Percentiles rank a stretch among this genome's conserved stretches.
These are phyloP conservation scores for Limulus polyphemus DNA, from an alignment of 2,888 invertebrate species.

Conservation along the genomic window DNA sequence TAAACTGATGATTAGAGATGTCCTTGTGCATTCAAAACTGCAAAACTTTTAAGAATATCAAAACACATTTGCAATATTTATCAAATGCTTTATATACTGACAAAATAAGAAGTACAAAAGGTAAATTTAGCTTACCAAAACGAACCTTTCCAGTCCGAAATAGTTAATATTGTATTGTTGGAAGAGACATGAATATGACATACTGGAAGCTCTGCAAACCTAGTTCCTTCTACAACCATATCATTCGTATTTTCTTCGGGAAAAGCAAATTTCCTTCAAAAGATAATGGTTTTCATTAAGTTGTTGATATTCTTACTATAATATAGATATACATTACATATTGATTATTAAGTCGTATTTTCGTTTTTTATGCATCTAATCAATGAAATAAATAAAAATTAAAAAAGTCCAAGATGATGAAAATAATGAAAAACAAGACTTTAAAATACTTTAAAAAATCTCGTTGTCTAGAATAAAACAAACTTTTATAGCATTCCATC, in stretches of 20 bases:
- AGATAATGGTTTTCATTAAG: not conserved
- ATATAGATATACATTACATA: too few species aligned
- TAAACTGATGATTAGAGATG: too few species aligned
- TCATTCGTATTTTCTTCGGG: conserved; percentile 60
- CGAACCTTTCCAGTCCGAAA: conserved; percentile 56
- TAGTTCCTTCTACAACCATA: conserved; percentile 57
- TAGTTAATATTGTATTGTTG: conserved; percentile 75
- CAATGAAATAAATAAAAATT: too few species aligned
- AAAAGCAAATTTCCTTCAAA: conserved; percentile 38
- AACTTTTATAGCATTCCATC: too few species aligned
- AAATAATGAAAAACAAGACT: too few species aligned
- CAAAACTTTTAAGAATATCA: not conserved
- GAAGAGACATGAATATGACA: conserved; percentile 64
- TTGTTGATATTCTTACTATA: too few species aligned
- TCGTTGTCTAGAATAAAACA: too few species aligned
- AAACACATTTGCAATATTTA: not conserved
- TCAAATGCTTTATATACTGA: not conserved
- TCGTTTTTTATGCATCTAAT: too few species aligned
- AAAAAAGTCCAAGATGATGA: too few species aligned
- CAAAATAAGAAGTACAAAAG: not conserved
- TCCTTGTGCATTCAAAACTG: too few species aligned
- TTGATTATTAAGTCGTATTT: too few species aligned
- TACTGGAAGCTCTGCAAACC: conserved; percentile 66
- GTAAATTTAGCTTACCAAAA: conserved; percentile 1
- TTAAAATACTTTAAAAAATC: too few species aligned